Percentiles rank a stretch among this genome's conserved stretches.
These are phyloP conservation scores for Thalassophryne amazonica DNA, from an alignment of 2,797 vertebrate species.

Conservation along the genomic window DNA sequence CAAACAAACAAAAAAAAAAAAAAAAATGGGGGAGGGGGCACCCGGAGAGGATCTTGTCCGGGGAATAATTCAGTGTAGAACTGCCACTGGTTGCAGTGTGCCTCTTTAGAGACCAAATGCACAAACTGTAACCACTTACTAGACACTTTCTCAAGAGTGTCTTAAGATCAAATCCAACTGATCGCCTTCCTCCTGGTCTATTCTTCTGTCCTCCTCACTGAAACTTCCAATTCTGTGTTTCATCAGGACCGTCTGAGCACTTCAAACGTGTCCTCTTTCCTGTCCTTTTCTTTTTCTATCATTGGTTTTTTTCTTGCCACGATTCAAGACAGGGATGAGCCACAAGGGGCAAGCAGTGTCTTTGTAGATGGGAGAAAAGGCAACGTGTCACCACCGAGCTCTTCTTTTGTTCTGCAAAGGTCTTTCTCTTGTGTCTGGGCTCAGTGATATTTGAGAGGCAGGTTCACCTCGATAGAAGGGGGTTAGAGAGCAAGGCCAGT, in stretches of 20 bases:
- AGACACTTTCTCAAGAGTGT: neutral
- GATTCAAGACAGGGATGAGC: slow-evolving; percentile 33
- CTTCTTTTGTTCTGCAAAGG: slow-evolving; percentile 70
- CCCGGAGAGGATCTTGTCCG: too few relatives aligned
- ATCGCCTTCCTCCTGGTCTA: neutral
- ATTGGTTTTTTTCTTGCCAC: slow-evolving; percentile 29
- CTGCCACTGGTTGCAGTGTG: neutral
- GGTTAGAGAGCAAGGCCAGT: slow-evolving; percentile 53
- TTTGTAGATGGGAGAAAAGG: slow-evolving; percentile 53
- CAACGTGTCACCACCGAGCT: slow-evolving; percentile 44
- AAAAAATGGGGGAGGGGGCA: too few relatives aligned
- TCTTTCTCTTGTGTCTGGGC: slow-evolving; percentile 57
- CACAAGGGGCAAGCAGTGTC: slow-evolving; percentile 22
- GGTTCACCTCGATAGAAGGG: slow-evolving; percentile 32
- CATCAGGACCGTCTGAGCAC: slow-evolving; percentile 19
- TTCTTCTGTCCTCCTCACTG: slow-evolving; percentile 8
- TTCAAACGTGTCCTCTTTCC: slow-evolving; percentile 8
- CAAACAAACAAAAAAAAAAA: too few relatives aligned
- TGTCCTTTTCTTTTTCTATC: slow-evolving; percentile 1
- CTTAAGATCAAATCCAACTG: slow-evolving; percentile 20
- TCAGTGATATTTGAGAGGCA: slow-evolving; percentile 70
- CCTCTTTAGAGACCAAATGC: too few relatives aligned
- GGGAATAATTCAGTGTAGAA: too few relatives aligned
- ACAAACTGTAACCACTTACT: too few relatives aligned
- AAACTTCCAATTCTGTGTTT: slow-evolving; percentile 5